Conservation (phyloP, 2,888 invertebrate genomes). For the Iphiclides podalirius region DNA sequence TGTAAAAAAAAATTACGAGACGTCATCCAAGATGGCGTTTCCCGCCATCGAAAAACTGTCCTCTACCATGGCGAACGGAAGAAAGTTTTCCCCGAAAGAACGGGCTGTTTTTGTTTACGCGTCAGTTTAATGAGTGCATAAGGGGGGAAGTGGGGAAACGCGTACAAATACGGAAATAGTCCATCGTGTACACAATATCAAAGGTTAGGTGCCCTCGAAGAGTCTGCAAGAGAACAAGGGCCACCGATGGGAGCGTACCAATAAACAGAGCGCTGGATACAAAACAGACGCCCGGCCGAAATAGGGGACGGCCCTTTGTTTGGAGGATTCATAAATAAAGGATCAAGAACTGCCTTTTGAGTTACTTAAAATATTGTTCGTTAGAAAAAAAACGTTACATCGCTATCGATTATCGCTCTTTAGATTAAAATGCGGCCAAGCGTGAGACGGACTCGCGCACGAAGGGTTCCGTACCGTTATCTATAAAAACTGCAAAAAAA, state of each 20-base stretch:
- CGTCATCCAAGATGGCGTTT: too few relatives aligned
- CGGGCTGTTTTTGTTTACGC: constrained; percentile 18
- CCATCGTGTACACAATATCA: constrained; percentile 48
- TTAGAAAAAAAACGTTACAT: neutral
- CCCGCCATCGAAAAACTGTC: too few relatives aligned
- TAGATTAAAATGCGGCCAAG: too few relatives aligned
- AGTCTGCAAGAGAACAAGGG: constrained; percentile 41
- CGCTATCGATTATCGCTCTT: too few relatives aligned
- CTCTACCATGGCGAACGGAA: too few relatives aligned
- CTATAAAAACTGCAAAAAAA: too few relatives aligned
- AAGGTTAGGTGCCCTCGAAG: constrained; percentile 36
- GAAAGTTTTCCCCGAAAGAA: too few relatives aligned
- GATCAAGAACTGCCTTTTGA: constrained; percentile 51
- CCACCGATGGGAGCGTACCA: constrained; percentile 53
- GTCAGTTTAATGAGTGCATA: constrained; percentile 28
- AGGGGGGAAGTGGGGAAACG: constrained; percentile 25
- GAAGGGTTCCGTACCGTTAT: too few relatives aligned
- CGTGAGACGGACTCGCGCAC: too few relatives aligned
- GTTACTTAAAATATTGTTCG: constrained; percentile 12
- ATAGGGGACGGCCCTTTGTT: constrained; percentile 59
- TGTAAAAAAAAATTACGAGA: too few relatives aligned
- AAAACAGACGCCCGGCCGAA: constrained; percentile 61
- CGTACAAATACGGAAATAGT: constrained; percentile 34
- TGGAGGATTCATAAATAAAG: constrained; percentile 61
- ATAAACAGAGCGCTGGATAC: constrained; percentile 67